A percentile compares a stretch with the other conserved stretches of the same genome.
phyloP scores from a whole-genome alignment of 2,113 vertebrate genomes.

The Larimichthys polyactis region DNA sequence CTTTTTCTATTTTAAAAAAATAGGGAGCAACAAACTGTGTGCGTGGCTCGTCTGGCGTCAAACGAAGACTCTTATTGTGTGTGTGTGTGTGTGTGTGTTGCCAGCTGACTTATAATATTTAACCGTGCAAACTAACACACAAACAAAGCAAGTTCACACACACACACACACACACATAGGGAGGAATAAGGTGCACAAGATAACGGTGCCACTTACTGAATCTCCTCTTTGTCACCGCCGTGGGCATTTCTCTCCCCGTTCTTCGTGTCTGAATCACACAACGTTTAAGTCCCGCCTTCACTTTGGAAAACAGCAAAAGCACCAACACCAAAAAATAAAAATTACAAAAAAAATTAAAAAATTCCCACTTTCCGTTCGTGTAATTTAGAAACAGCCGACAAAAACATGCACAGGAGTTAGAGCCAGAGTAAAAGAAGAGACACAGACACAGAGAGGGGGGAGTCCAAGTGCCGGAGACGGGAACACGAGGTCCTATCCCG shows the following conservation, averaged over 20 bases:
- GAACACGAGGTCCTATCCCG: slow-evolving; percentile 75
- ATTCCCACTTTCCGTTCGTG: slow-evolving; percentile 71
- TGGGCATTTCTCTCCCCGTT: slow-evolving; percentile 81
- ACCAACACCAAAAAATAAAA: background rate
- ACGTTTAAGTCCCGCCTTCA: slow-evolving; percentile 65
- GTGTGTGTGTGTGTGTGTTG: no score
- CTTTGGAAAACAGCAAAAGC: slow-evolving; percentile 39
- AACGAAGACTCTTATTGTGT: slow-evolving; percentile 2
- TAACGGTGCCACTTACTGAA: slow-evolving; percentile 78
- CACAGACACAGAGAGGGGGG: background rate
- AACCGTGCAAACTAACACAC: no score
- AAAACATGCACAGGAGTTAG: slow-evolving; percentile 33
- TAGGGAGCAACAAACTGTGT: slow-evolving; percentile 49
- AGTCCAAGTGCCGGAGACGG: slow-evolving; percentile 49
- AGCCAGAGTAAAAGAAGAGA: slow-evolving; percentile 31
- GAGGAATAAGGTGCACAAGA: background rate
- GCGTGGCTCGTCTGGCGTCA: slow-evolving; percentile 53
- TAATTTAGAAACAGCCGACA: slow-evolving; percentile 27
- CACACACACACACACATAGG: no score
- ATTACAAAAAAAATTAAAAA: no score
- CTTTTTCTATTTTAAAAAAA: slow-evolving; percentile 4
- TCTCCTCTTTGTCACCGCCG: slow-evolving; percentile 78
- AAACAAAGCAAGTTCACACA: no score
- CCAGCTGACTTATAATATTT: no score
- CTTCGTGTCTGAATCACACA: slow-evolving; percentile 40